Evolutionary conservation across 1,140 invertebrate genomes (phyloP).

Genomic region (Diplogasteroides magnus): DNA sequence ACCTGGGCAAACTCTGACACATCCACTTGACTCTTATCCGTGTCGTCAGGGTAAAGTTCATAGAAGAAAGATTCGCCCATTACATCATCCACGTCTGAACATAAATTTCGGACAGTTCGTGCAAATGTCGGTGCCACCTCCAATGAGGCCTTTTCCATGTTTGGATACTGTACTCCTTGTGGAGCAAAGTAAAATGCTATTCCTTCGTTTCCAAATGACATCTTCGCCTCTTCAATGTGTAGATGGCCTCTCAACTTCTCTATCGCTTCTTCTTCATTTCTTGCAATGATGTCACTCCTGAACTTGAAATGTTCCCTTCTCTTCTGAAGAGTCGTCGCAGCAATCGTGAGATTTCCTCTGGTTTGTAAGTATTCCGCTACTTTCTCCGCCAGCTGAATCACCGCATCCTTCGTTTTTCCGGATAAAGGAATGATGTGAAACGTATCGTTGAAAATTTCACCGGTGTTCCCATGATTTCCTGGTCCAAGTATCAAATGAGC

Average conservation of each 20-base stretch:
- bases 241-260: neutral
- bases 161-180: conserved; percentile 44
- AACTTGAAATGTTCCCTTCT: neutral
- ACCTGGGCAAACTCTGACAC: conserved; percentile 24
- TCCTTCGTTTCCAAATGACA: neutral
- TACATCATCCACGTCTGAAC: neutral
- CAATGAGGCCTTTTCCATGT: conserved; percentile 28
- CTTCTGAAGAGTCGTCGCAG: conserved; percentile 5
- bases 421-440: neutral
- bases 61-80: conserved; percentile 7
- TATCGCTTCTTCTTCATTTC: neutral
- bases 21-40: neutral
- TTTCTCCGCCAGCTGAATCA: neutral
- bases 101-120: neutral
- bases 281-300: neutral
- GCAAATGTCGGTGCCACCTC: conserved; percentile 10
- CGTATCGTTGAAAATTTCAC: neutral
- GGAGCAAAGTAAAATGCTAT: conserved; percentile 44
- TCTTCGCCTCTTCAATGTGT: neutral
- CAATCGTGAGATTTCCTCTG: neutral
- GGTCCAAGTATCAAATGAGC: conserved; percentile 73
- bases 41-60: conserved; percentile 6
- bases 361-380: neutral
- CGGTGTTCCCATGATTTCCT: neutral
- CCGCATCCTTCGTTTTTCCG: no score